Percentiles rank a stretch among this genome's conserved stretches.
Conservation (phyloP, 2,113 vertebrate species). For the Heterocephalus glaber region DNA sequence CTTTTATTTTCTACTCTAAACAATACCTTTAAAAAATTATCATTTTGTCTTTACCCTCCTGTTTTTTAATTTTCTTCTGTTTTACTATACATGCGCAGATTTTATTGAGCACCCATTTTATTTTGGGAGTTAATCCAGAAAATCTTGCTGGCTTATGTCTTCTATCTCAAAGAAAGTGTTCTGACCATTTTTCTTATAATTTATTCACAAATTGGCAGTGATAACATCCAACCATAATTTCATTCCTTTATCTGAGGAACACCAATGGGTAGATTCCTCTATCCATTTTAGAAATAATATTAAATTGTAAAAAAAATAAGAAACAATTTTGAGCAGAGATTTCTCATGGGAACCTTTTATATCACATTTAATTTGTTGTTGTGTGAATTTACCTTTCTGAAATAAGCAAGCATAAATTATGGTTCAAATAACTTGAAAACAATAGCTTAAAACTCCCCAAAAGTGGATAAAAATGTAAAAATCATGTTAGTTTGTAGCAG, state of each 20-base stretch:
- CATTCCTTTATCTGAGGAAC: background rate
- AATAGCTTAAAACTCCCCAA: background rate
- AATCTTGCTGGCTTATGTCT: background rate
- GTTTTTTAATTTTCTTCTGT: background rate
- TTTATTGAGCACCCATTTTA: background rate
- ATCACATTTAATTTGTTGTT: background rate
- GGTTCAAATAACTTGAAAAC: background rate
- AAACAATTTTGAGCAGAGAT: background rate
- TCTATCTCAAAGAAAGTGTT: background rate
- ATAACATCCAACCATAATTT: background rate
- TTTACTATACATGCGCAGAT: background rate
- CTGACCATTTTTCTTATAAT: background rate
- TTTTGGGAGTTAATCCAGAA: background rate
- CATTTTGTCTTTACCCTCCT: background rate
- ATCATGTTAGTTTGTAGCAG: background rate
- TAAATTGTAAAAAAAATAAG: background rate
- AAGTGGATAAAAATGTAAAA: background rate
- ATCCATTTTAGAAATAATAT: conserved; percentile 6
- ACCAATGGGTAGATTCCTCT: background rate
- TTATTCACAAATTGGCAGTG: background rate
- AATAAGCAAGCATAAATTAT: background rate
- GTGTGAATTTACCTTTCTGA: conserved; percentile 1
- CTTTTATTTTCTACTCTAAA: background rate
- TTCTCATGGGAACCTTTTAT: background rate
- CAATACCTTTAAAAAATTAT: background rate